Percentiles rank a stretch among this genome's conserved stretches.
Evolutionary conservation across 2,113 vertebrate species (phyloP).

Genomic region (Hypanus sabinus): DNA sequence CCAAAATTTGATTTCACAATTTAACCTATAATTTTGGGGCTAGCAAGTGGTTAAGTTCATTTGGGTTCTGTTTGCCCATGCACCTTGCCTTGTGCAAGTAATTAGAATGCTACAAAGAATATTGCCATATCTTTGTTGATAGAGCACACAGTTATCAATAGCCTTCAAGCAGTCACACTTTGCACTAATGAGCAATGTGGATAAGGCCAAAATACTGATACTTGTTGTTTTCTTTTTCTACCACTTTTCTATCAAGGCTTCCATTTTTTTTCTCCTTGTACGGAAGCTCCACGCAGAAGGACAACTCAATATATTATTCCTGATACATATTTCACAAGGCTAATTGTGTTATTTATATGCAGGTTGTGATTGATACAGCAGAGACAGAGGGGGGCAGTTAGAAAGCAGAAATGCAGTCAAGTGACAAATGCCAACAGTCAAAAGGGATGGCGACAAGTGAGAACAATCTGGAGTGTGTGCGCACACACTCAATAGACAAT

Average conservation of each 20-base stretch:
- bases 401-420: neutral
- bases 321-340: neutral
- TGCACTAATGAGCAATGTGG: neutral
- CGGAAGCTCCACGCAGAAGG: neutral
- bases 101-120: neutral
- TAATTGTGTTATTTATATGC: neutral
- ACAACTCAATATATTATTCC: neutral
- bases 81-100: neutral
- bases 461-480: neutral
- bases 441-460: neutral
- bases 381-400: neutral
- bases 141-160: neutral
- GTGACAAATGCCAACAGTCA: neutral
- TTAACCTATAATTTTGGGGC: neutral
- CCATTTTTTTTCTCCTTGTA: neutral
- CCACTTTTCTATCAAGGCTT: neutral
- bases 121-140: neutral
- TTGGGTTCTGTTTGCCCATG: neutral
- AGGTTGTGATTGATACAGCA: neutral
- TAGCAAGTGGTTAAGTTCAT: neutral
- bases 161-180: neutral
- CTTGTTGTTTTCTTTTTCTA: no score
- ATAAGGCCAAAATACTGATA: neutral
- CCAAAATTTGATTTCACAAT: neutral
- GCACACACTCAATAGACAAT: no score